Conservation (phyloP, 2,113 vertebrate genomes). For the Oncorhynchus clarkii region DNA sequence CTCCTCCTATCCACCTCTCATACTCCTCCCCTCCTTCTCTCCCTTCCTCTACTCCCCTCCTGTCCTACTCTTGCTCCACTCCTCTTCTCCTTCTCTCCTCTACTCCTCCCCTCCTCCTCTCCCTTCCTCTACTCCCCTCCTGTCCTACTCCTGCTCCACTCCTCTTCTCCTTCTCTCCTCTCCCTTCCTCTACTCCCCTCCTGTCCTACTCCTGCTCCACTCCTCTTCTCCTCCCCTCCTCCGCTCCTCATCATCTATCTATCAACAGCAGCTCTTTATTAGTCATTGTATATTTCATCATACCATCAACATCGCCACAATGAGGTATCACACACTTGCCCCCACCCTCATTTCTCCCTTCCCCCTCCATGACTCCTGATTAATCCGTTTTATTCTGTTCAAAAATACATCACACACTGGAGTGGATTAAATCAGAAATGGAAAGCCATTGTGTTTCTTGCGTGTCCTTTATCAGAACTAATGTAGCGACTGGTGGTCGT, state of each 20-base stretch:
- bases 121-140: too few relatives aligned
- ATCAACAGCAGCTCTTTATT: constrained; percentile 76
- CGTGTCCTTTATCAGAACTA: constrained; percentile 83
- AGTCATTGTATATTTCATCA: constrained; percentile 88
- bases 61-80: too few relatives aligned
- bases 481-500: constrained; percentile 73
- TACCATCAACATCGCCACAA: constrained; percentile 76
- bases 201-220: too few relatives aligned
- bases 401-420: constrained; percentile 81
- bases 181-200: too few relatives aligned
- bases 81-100: too few relatives aligned
- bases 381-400: constrained; percentile 91
- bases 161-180: too few relatives aligned
- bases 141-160: too few relatives aligned
- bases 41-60: too few relatives aligned
- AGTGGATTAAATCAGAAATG: constrained; percentile 93
- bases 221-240: too few relatives aligned
- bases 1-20: too few relatives aligned
- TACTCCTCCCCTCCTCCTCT: too few relatives aligned
- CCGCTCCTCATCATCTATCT: constrained; percentile 45
- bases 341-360: constrained; percentile 52
- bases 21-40: too few relatives aligned
- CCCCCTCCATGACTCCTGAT: constrained; percentile 76
- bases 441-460: constrained; percentile 82
- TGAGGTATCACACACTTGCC: constrained; percentile 76